phyloP scores from a whole-genome alignment of 2,113 vertebrate genomes.

The Polyodon spathula region DNA sequence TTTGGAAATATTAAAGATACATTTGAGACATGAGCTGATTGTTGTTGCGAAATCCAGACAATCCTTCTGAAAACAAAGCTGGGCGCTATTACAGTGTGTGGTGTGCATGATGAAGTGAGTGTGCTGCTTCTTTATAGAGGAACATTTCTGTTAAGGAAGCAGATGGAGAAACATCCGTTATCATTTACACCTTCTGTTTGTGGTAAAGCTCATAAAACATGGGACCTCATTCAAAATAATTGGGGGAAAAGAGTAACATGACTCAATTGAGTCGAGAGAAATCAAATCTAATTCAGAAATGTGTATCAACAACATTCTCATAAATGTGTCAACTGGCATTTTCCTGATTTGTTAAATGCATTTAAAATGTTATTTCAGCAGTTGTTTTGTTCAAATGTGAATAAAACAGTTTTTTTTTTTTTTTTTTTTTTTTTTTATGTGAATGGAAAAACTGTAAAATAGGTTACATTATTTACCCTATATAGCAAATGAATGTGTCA shows the following conservation, averaged over 20 bases:
- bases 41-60: constrained; percentile 39
- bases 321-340: constrained; percentile 1
- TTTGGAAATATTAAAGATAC: constrained; percentile 30
- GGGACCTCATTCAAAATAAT: constrained; percentile 40
- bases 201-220: constrained; percentile 44
- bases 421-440: no score
- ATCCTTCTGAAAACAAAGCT: no score
- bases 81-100: no score
- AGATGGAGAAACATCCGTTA: constrained; percentile 50
- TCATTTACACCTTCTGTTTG: constrained; percentile 52
- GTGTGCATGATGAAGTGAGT: no score
- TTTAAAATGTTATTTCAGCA: no score
- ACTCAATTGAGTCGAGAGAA: constrained; percentile 29
- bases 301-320: constrained; percentile 16
- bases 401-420: no score
- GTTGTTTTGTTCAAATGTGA: no score
- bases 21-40: constrained; percentile 32
- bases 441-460: no score
- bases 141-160: constrained; percentile 56
- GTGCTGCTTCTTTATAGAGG: no score
- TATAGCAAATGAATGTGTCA: no score
- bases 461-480: no score
- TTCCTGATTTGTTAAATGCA: not conserved
- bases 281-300: constrained; percentile 17
- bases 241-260: constrained; percentile 33